phyloP scores from a whole-genome alignment of 1,140 invertebrate genomes.

The Atopsyche davidsoni region DNA sequence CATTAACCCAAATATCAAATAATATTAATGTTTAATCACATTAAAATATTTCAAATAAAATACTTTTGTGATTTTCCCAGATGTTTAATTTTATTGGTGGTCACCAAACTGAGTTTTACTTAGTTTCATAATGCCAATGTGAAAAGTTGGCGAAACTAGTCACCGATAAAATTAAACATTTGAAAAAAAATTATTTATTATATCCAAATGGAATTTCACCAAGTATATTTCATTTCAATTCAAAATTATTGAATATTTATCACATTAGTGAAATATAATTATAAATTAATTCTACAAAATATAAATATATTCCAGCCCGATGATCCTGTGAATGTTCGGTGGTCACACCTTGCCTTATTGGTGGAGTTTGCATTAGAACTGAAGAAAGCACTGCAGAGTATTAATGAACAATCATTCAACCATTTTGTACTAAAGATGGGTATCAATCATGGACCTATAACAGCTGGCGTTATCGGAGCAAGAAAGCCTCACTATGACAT shows the following conservation, averaged over 20 bases:
- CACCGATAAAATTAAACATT: no score
- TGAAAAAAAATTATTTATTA: not conserved
- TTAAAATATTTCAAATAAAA: no score
- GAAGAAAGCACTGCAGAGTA: slow-evolving; percentile 80
- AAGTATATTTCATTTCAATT: no score
- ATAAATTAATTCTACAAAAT: not conserved
- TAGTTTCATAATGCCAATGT: no score
- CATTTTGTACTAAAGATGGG: slow-evolving; percentile 93
- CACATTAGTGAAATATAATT: no score
- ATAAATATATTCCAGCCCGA: slow-evolving; percentile 48
- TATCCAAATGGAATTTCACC: no score
- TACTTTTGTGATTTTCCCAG: no score
- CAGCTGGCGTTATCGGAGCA: slow-evolving; percentile 90
- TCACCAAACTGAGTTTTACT: no score
- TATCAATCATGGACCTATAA: slow-evolving; percentile 93
- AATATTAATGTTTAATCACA: not conserved
- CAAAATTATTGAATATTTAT: no score
- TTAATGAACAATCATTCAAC: slow-evolving; percentile 94
- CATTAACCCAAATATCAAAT: not conserved
- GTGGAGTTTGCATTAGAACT: slow-evolving; percentile 89
- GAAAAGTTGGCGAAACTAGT: no score
- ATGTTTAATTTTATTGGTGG: no score
- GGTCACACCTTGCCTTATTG: slow-evolving; percentile 77
- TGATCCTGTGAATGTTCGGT: slow-evolving; percentile 64
- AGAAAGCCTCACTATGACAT: slow-evolving; percentile 95